phyloP scores from a whole-genome alignment of 2,888 invertebrate genomes.

The Cantharis rufa region DNA sequence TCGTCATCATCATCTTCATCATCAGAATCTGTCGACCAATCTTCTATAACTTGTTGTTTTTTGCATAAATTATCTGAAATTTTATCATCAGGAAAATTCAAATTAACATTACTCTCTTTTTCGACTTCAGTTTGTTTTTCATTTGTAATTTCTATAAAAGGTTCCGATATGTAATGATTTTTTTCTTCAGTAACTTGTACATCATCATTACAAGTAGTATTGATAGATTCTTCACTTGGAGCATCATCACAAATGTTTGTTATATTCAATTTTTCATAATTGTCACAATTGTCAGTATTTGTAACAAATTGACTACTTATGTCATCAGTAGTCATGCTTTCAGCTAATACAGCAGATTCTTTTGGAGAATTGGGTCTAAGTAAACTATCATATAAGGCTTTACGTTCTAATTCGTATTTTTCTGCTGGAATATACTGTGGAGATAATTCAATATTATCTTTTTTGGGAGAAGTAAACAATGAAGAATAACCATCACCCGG shows the following conservation, averaged over 20 bases:
- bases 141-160: conserved; percentile 2
- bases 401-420: conserved; percentile 55
- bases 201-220: neutral
- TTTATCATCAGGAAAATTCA: conserved; percentile 35
- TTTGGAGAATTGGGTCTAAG: conserved; percentile 42
- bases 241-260: neutral
- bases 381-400: conserved; percentile 55
- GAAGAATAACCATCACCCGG: conserved; percentile 43
- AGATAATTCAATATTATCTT: conserved; percentile 47
- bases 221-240: neutral
- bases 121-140: conserved; percentile 22
- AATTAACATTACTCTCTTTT: conserved; percentile 38
- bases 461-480: conserved; percentile 50
- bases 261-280: neutral
- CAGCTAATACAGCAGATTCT: conserved; percentile 31
- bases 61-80: conserved; percentile 35
- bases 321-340: conserved; percentile 24
- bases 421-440: conserved; percentile 57
- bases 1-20: conserved; percentile 38
- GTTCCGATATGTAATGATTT: conserved; percentile 7
- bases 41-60: conserved; percentile 40
- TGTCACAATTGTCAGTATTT: neutral
- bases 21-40: conserved; percentile 48
- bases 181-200: conserved; percentile 6
- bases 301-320: neutral